Conservation (phyloP, 2,888 invertebrate species). For the Coenonympha arcania region DNA sequence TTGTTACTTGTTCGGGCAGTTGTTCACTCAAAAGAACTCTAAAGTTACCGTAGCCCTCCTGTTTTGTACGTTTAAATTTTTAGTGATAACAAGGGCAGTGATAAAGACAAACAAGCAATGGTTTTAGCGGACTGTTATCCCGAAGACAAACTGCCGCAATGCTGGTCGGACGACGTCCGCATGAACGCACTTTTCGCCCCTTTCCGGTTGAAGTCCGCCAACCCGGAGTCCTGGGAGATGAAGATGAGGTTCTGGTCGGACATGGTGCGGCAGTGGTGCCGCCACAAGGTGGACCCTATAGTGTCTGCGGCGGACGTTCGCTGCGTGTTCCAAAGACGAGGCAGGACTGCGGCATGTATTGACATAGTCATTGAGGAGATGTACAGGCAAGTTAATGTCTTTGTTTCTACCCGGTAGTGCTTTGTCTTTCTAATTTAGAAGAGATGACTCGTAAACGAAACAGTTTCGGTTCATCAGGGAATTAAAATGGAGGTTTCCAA, state of each 20-base stretch:
- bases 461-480: no score
- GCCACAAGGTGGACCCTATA: conserved; percentile 72
- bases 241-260: conserved; percentile 91
- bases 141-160: conserved; percentile 71
- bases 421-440: no score
- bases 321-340: conserved; percentile 77
- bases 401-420: no score
- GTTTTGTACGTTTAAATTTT: not conserved
- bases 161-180: conserved; percentile 83
- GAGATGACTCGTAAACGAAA: no score
- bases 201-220: conserved; percentile 82
- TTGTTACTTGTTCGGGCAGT: no score
- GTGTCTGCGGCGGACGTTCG: conserved; percentile 78
- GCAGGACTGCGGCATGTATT: conserved; percentile 78
- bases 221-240: conserved; percentile 86
- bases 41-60: not conserved
- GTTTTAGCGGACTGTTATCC: conserved; percentile 54
- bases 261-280: conserved; percentile 79
- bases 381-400: conserved; percentile 61
- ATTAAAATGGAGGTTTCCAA: no score
- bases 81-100: not conserved
- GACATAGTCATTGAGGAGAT: conserved; percentile 73
- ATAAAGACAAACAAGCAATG: conserved; percentile 42
- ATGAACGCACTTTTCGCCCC: conserved; percentile 88
- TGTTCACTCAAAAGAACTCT: no score